These are phyloP conservation scores for Pantelozetes paolii DNA, from an alignment of 2,888 invertebrate genomes.

Conservation along the genomic window DNA sequence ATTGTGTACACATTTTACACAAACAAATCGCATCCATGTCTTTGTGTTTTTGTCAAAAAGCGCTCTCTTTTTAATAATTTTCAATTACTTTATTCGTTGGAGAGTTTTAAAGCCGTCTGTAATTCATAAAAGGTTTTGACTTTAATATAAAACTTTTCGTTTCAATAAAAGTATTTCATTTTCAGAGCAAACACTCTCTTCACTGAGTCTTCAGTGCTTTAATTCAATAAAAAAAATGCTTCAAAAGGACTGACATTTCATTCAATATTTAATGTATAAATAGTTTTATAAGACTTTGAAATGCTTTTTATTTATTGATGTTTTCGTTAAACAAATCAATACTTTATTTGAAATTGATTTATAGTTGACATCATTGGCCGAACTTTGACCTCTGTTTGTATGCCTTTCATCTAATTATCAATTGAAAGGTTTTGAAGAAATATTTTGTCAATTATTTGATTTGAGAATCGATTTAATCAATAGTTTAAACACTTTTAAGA, in stretches of 20 bases:
- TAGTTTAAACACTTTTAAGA: not conserved
- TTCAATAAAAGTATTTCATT: not conserved
- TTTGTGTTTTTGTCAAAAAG: slow-evolving; percentile 13
- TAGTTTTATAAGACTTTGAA: too few relatives aligned
- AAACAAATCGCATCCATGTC: not conserved
- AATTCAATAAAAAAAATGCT: not conserved
- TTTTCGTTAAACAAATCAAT: too few relatives aligned
- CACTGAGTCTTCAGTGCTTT: not conserved
- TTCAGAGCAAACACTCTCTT: not conserved
- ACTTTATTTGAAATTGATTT: too few relatives aligned
- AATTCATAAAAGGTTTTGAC: not conserved
- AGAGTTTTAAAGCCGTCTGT: slow-evolving; percentile 9
- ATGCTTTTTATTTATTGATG: too few relatives aligned
- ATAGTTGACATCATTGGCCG: too few relatives aligned
- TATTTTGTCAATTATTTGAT: not conserved
- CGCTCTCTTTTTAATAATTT: slow-evolving; percentile 28
- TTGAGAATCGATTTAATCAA: too few relatives aligned
- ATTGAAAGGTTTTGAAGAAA: not conserved
- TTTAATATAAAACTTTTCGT: not conserved
- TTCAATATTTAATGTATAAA: too few relatives aligned
- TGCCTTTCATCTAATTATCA: not conserved
- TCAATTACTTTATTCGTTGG: slow-evolving; percentile 29
- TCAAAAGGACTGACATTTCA: too few relatives aligned
- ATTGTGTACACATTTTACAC: slow-evolving; percentile 24
- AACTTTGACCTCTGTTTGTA: too few relatives aligned